phyloP scores from a whole-genome alignment of 2,113 vertebrate genomes.

The Raphicerus campestris region DNA sequence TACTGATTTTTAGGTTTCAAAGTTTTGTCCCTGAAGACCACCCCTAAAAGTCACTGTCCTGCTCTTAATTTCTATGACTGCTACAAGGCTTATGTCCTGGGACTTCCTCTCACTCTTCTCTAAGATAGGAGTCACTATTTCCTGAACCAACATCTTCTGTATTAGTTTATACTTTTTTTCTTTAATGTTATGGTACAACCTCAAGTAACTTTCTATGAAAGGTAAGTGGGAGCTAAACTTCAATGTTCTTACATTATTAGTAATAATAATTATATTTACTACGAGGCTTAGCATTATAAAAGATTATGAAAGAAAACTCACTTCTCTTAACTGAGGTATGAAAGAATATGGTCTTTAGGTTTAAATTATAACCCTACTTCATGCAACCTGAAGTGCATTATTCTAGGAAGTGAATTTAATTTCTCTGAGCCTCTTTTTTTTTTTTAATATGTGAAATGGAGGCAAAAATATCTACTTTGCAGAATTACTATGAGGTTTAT shows the following conservation, averaged over 20 bases:
- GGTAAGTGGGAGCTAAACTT: neutral
- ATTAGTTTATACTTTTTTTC: neutral
- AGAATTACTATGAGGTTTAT: neutral
- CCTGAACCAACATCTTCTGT: neutral
- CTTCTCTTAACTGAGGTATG: neutral
- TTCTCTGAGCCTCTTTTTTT: neutral
- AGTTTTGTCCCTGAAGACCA: neutral
- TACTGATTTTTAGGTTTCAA: neutral
- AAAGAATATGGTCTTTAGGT: neutral
- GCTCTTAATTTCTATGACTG: neutral
- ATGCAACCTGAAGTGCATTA: neutral
- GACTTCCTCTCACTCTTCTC: neutral
- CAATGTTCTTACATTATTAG: neutral
- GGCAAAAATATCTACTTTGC: neutral
- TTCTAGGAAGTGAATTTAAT: neutral
- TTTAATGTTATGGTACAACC: neutral
- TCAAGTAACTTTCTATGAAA: neutral
- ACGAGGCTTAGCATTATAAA: neutral
- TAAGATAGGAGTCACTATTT: neutral
- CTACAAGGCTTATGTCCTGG: neutral
- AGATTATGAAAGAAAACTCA: neutral
- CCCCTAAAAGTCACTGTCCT: neutral
- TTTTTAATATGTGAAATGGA: neutral
- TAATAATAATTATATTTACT: neutral
- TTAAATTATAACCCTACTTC: neutral